These are phyloP conservation scores for Nibea albiflora DNA, from an alignment of 2,113 vertebrate species.

Conservation along the genomic window DNA sequence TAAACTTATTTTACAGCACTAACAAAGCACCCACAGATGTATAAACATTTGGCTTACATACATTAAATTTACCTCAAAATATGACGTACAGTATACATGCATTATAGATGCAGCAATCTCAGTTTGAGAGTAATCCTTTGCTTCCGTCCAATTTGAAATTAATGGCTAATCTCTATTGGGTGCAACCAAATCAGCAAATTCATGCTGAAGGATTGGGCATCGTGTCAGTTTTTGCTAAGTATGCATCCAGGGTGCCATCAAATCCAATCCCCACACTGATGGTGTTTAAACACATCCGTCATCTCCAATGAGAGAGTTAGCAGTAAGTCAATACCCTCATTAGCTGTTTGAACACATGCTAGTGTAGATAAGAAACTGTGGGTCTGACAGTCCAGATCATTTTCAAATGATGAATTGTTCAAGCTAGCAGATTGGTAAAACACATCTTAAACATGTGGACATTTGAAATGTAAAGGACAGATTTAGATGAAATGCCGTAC, in stretches of 20 bases:
- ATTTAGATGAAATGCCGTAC: background rate
- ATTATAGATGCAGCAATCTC: constrained; percentile 20
- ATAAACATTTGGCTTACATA: background rate
- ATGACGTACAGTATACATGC: background rate
- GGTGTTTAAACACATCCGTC: constrained; percentile 65
- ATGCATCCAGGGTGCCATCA: constrained; percentile 68
- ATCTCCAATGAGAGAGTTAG: constrained; percentile 53
- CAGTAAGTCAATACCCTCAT: constrained; percentile 61
- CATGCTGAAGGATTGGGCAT: constrained; percentile 58
- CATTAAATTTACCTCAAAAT: background rate
- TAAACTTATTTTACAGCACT: background rate
- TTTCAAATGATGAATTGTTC: constrained; percentile 50
- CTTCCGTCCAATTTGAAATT: constrained; percentile 33
- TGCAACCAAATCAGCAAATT: constrained; percentile 59
- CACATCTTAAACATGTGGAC: constrained; percentile 24
- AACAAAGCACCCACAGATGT: background rate
- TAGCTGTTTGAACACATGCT: constrained; percentile 65
- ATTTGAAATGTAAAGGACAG: constrained; percentile 5
- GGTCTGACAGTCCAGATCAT: constrained; percentile 51
- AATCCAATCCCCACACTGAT: constrained; percentile 62
- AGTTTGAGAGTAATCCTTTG: constrained; percentile 13
- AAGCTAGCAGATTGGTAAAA: constrained; percentile 24
- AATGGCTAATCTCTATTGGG: constrained; percentile 50
- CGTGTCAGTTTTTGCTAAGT: constrained; percentile 63
- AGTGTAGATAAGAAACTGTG: constrained; percentile 58